Base-by-base conservation (phyloP, 2,797 vertebrate genomes). In the Ctenosaura bakeri region DNA sequence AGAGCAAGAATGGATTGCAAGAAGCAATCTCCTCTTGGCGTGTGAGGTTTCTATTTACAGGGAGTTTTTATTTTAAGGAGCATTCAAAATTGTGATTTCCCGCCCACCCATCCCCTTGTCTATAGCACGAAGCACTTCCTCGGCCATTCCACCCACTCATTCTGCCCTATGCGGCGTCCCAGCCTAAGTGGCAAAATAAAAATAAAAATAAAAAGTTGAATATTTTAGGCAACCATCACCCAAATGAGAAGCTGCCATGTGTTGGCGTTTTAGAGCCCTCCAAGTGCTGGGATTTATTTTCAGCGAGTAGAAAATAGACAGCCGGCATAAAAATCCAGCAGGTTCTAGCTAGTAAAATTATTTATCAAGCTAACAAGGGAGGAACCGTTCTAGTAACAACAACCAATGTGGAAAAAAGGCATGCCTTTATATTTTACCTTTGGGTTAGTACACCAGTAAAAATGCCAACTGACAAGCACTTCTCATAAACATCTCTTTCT, bases 361-460 rank as follows among this genome's bases (percentile, higher is more conserved):
- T 99, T 99, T 98, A 98, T 99, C 98, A 99, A 98, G 98, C 98
- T 98, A 99, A 99, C 98, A 98, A 99, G 98, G 98, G 97, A 98
- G 98, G 98, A 95, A 97, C 97, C 97, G 96, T 97, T 96, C 97
- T 95, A 96, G 96, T 96, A 97, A 97, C 96, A 97, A 98, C 98
- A 98, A 97, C 96, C 97, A 97, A 95, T 93, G 94, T 98, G 98
- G 97, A 98, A 98, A 62, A 66, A 97, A 99, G 98, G 98, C 98
- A 97, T 97, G 98, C 98, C 98, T 99, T 99, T 98, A 98, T 98
- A 99, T 98, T 98, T 98, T 98, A 98, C 98, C 98, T 98, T 98
- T 98, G 97, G 98, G 98, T 98, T 98, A 98, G 98, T 97, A 96
- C 97, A 98, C 97, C 97, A 96, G 97, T 97, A 98, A 98, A 98